Evolutionary conservation across 2,888 invertebrate species (phyloP), one percentile per base, ranked within the genome.

Genomic region (Drosophila emarginata): DNA sequence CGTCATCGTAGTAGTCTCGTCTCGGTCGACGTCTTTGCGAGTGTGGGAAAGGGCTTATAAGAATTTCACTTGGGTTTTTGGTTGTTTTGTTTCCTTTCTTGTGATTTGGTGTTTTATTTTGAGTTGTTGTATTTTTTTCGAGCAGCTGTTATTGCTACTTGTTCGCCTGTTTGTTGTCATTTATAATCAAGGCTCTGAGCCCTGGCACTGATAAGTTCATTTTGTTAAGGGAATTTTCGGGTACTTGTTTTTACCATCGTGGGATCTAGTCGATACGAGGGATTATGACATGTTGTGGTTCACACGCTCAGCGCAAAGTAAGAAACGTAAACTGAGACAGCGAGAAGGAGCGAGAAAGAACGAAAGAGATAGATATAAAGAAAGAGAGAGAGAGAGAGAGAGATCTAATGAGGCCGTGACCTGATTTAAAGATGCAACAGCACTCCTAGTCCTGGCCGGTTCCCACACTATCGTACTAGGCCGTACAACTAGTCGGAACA

Each of bases 31-130:
- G 83, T 77, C 72, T 74, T 83, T 84, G 70, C 81, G 84, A 84
- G 87, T 84, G 84, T 84, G 84, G 84, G 84, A 84, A 84, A 84
- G 84, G 84, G 84, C 84, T 84, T 84, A 84, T 84, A 84, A 84
- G 84, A 84, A 84, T 84, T 86, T 84, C 84, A 86, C 87, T 86
- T 80, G 87, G 77, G 69, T 78, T 79, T 83, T 82, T 67, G 76
- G 77, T 71, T 75, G 68, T 81, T 75, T 60, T 71, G 64, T 63
- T 75, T 74, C 64, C 74, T 62, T 53, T 71, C 65, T 65, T 61
- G 71, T 72, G 71, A 72, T 72, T 76, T 70, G 32, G 26, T 64
- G 56, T 67, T 73, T 64, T 76, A 69, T 52, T 61, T 78, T 45
- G 45, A 45, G 58, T 26, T 58, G 63, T 15, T 59, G 52, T 21